These are phyloP conservation scores for Pipa parva DNA, from an alignment of 2,113 vertebrate genomes.

Conservation along the genomic window DNA sequence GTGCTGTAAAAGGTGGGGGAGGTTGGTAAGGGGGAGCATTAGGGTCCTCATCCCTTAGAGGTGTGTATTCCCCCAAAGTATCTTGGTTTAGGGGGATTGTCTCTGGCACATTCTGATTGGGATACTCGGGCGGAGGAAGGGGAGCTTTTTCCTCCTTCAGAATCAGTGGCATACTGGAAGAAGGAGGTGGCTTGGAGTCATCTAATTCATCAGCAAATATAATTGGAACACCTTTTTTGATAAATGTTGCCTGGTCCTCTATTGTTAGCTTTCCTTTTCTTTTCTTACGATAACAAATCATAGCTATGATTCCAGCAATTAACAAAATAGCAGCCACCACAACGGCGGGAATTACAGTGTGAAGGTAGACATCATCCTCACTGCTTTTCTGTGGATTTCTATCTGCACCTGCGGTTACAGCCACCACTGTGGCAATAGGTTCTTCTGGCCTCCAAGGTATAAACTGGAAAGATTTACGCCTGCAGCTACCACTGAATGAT, in stretches of 20 bases:
- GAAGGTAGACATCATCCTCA: constrained; percentile 86
- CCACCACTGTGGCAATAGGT: constrained; percentile 49
- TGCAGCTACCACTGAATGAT: constrained; percentile 79
- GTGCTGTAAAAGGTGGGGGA: constrained; percentile 87
- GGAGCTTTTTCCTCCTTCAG: constrained; percentile 95
- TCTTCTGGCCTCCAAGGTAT: constrained; percentile 63
- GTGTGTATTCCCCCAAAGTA: constrained; percentile 82
- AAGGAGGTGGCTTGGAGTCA: constrained; percentile 90
- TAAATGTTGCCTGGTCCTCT: constrained; percentile 96
- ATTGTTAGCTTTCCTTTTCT: constrained; percentile 91
- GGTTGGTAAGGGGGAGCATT: constrained; percentile 92
- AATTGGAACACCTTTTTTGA: constrained; percentile 95
- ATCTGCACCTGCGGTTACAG: constrained; percentile 59
- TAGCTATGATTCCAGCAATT: constrained; percentile 88
- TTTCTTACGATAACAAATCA: constrained; percentile 96
- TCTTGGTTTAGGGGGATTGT: constrained; percentile 88
- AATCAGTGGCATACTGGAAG: constrained; percentile 94
- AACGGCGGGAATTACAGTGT: constrained; percentile 91
- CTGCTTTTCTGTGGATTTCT: constrained; percentile 77
- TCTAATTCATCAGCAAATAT: constrained; percentile 95
- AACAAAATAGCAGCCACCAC: constrained; percentile 91
- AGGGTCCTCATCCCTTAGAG: constrained; percentile 89
- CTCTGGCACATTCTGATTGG: constrained; percentile 84
- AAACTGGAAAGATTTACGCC: constrained; percentile 61
- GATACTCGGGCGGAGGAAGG: constrained; percentile 87